These are phyloP conservation scores for Pygoscelis adeliae DNA, from an alignment of 2,113 vertebrate genomes.

Conservation along the genomic window DNA sequence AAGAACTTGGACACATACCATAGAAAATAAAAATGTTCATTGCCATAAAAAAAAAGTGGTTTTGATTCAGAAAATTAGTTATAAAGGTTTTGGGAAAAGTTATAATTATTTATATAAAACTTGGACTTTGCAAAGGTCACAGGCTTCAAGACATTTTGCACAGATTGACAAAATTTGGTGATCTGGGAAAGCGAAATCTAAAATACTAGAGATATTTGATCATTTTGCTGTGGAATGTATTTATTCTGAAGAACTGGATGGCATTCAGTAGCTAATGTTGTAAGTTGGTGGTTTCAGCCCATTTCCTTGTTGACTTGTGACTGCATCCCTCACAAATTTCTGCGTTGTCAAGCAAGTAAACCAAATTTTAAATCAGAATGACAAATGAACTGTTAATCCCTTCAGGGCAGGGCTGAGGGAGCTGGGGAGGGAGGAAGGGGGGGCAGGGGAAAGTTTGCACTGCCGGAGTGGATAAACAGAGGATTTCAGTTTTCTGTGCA, in stretches of 20 bases:
- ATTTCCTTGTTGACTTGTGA: conserved; percentile 8
- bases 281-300: not conserved
- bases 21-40: not conserved
- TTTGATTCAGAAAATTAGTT: not conserved
- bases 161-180: not conserved
- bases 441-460: not conserved
- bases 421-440: not conserved
- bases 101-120: not conserved
- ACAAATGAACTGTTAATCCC: conserved; percentile 46
- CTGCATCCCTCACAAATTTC: not conserved
- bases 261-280: not conserved
- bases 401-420: not conserved
- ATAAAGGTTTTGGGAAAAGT: not conserved
- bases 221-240: not conserved
- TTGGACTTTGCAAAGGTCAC: not conserved
- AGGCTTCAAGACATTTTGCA: not conserved
- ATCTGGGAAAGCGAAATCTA: not conserved
- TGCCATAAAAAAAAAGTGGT: not conserved
- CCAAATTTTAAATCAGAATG: conserved; percentile 2
- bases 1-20: not conserved
- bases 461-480: not conserved
- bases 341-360: conserved; percentile 2
- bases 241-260: not conserved
- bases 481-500: not conserved
- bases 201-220: not conserved